phyloP scores from a whole-genome alignment of 2,888 invertebrate genomes.

The Noctua fimbriata region DNA sequence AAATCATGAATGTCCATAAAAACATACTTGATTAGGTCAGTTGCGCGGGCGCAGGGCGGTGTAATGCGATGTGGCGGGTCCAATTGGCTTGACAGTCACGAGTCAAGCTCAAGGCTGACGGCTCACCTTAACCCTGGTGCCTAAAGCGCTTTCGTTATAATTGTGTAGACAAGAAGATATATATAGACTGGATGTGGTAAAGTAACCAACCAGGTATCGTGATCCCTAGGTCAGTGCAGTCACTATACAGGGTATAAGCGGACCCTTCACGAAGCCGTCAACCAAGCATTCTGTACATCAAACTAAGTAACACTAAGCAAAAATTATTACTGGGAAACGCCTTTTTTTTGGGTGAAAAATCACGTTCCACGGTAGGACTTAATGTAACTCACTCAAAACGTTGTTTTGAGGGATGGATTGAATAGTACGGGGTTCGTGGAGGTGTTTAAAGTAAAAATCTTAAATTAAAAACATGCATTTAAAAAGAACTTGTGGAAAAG shows the following conservation, averaged over 20 bases:
- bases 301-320: no score
- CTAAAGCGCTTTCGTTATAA: conserved; percentile 69
- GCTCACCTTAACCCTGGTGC: conserved; percentile 79
- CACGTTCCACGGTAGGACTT: no score
- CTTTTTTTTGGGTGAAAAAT: no score
- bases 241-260: background rate
- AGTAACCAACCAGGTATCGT: background rate
- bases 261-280: no score
- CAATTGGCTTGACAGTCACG: conserved; percentile 77
- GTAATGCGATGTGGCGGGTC: conserved; percentile 73
- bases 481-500: no score
- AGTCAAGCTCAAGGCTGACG: conserved; percentile 86
- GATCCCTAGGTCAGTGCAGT: background rate
- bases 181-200: conserved; percentile 58
- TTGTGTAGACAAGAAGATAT: conserved; percentile 39
- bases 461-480: no score
- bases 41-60: conserved; percentile 58
- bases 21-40: conserved; percentile 62
- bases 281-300: no score
- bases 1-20: conserved; percentile 48
- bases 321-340: no score
- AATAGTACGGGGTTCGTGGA: no score
- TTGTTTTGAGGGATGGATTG: no score
- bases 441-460: no score
- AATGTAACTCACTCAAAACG: no score